Conservation (phyloP, 2,797 vertebrate species). For the Enteromius unitaeniatus region DNA sequence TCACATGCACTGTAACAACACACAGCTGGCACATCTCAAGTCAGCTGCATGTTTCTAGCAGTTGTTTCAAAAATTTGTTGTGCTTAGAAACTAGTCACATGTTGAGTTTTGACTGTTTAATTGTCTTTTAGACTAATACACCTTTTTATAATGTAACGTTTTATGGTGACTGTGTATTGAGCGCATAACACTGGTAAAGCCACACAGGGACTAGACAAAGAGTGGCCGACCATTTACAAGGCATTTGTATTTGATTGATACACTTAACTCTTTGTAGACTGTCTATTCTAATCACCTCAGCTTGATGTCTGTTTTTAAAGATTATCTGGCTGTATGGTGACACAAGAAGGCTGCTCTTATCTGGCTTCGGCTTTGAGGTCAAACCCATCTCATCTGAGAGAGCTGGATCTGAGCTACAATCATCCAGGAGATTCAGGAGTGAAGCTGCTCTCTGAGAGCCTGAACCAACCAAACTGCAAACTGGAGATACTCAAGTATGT, state of each 20-base stretch:
- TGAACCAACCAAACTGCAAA: neutral
- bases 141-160: neutral
- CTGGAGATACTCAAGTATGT: conserved; percentile 3
- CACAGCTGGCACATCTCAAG: neutral
- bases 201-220: neutral
- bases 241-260: neutral
- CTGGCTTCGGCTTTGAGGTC: neutral
- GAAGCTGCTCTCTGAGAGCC: neutral
- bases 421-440: neutral
- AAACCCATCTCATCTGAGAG: neutral
- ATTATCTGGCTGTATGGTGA: conserved; percentile 16
- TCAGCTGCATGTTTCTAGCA: neutral
- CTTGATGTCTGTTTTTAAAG: neutral
- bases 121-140: neutral
- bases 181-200: neutral
- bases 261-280: neutral
- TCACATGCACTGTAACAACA: neutral
- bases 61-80: neutral
- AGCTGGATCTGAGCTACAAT: conserved; percentile 20
- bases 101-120: neutral
- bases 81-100: neutral
- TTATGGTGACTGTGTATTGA: neutral
- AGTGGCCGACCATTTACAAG: neutral
- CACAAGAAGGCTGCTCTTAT: neutral
- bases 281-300: neutral